Evolutionary conservation across 2,113 vertebrate species (phyloP), one percentile per base, ranked within the genome.

Genomic region (Connochaetes taurinus): DNA sequence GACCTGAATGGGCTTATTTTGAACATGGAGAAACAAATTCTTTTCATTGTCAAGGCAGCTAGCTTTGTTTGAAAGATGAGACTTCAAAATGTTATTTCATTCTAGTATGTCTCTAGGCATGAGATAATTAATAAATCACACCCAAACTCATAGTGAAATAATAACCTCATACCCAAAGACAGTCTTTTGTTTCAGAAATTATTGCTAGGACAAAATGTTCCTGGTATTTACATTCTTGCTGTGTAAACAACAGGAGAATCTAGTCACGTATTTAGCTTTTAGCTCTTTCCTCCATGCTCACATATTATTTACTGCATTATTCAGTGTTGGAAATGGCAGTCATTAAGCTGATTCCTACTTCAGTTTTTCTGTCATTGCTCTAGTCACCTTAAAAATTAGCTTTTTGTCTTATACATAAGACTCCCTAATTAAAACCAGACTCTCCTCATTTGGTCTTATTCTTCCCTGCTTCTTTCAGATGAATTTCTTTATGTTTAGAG

Each of bases 1-100:
- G 53, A 14, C 10, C 43, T 91, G 29, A 95, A 84, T 62, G 74
- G 27, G 15, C 12, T 80, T 64, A 90, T 94, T 64, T 52, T 91
- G 19, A 78, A 52, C 53, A 50, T 81, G 5, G 91, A 85, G 3
- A 96, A 81, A 92, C 27, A 92, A 89, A 71, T 19, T 94, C 2
- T 89, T 50, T 88, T 40, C 40, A 58, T 58, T 83, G 29, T 67
- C 90, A 87, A 80, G 2, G 25, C 87, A 36, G 36, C 45, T 76
- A 93, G 58, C 90, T 92, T 96, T 27, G 43, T 87, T 87, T 91
- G 31, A 71, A 96, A 93, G 27, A 74, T 29, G 36, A 95, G 74
- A 60, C 29, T 31, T 81, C 52, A 76, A 62, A 87, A 33, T 91
- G 11, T 53, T 95, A 67, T 74, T 21, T 92, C 13, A n/a, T 60